Conservation (phyloP, 2,797 vertebrate species). For the Sebastolobus alascanus region DNA sequence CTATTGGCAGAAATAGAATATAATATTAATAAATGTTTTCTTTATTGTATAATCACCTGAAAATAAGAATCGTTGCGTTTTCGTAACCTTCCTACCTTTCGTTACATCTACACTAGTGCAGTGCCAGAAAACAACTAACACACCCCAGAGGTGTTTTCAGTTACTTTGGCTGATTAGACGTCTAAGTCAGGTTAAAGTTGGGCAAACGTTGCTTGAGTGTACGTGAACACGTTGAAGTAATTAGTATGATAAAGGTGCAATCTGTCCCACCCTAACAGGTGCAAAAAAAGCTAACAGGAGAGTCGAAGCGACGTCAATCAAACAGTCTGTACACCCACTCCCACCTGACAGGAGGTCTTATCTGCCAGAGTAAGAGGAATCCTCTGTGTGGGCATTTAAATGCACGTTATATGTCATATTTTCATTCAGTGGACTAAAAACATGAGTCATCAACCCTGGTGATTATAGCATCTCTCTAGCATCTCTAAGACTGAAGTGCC, state of each 20-base stretch:
- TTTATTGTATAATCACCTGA: not conserved
- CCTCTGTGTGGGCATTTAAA: not conserved
- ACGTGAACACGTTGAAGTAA: not conserved
- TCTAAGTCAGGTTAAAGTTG: slow-evolving; percentile 13
- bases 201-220: not conserved
- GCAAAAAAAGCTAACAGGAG: slow-evolving; percentile 10
- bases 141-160: not conserved
- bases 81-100: not conserved
- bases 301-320: not conserved
- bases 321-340: not conserved
- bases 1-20: not conserved
- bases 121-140: not conserved
- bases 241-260: slow-evolving; percentile 2
- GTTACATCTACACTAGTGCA: not conserved
- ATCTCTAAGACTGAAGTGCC: not conserved
- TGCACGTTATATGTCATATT: slow-evolving; percentile 4
- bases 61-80: not conserved
- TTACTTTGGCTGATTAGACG: not conserved
- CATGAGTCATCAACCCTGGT: not conserved
- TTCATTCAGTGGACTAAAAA: slow-evolving; percentile 2
- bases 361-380: slow-evolving; percentile 26
- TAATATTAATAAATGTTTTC: not conserved
- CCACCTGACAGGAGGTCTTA: slow-evolving; percentile 7
- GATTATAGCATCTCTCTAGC: not conserved
- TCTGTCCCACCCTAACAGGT: not conserved